phyloP scores from a whole-genome alignment of 2,888 invertebrate species.

The Thymelicus acteon region DNA sequence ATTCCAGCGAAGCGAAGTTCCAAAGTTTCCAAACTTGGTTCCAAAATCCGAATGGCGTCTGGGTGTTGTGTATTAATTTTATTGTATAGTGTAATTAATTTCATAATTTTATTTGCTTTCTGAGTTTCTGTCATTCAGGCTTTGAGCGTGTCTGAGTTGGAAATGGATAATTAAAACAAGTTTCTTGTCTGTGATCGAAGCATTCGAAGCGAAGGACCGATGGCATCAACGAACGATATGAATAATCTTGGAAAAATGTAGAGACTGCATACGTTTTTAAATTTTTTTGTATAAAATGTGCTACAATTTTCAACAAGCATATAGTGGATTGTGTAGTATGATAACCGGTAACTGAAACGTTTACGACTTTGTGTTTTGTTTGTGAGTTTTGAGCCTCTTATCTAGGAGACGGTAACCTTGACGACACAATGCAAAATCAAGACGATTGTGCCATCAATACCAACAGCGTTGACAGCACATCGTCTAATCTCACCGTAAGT shows the following conservation, averaged over 20 bases:
- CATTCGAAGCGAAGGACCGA: too few relatives aligned
- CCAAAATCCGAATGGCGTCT: too few relatives aligned
- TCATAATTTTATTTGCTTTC: too few relatives aligned
- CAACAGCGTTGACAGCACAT: slow-evolving; percentile 49
- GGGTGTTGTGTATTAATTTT: too few relatives aligned
- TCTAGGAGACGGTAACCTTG: slow-evolving; percentile 56
- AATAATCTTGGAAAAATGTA: not conserved
- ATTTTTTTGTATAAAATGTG: not conserved
- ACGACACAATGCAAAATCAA: slow-evolving; percentile 71
- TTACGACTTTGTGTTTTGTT: not conserved
- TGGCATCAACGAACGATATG: not conserved
- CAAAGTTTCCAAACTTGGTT: too few relatives aligned
- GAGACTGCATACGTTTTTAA: not conserved
- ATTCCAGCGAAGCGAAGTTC: too few relatives aligned
- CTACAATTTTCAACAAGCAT: not conserved
- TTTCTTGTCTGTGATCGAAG: not conserved
- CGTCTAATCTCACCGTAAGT: slow-evolving; percentile 50
- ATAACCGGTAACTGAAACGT: not conserved
- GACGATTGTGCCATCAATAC: slow-evolving; percentile 55
- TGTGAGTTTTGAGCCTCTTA: slow-evolving; percentile 38
- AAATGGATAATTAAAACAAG: too few relatives aligned
- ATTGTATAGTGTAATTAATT: too few relatives aligned
- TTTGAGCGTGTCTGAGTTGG: too few relatives aligned
- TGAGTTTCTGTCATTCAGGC: too few relatives aligned
- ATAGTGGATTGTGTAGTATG: not conserved